These are phyloP conservation scores for Dascyllus trimaculatus DNA, from an alignment of 2,113 vertebrate species.

Conservation along the genomic window DNA sequence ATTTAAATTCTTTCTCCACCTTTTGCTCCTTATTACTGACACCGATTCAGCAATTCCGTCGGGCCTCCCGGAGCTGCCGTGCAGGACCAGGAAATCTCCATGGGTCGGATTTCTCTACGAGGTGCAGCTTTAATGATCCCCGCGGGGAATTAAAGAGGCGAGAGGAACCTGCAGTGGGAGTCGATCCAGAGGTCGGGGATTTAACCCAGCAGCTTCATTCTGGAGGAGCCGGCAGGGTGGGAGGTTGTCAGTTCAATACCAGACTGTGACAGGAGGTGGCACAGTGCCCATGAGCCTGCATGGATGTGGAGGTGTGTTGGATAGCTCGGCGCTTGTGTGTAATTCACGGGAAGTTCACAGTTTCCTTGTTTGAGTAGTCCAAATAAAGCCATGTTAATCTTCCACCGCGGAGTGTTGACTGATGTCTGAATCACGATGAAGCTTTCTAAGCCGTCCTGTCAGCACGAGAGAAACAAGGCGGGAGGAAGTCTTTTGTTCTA, in stretches of 20 bases:
- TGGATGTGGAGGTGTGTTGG: neutral
- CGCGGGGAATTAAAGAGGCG: conserved; percentile 39
- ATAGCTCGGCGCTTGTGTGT: conserved; percentile 10
- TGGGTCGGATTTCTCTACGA: conserved; percentile 32
- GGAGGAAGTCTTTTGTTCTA: conserved; percentile 18
- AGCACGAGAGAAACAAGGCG: conserved; percentile 8
- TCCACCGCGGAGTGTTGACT: conserved; percentile 51
- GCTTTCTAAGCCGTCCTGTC: conserved; percentile 60
- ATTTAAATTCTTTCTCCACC: conserved; percentile 35
- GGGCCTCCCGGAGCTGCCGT: conserved; percentile 5
- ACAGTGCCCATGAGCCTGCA: neutral
- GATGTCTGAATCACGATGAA: conserved; percentile 62
- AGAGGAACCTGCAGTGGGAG: conserved; percentile 28
- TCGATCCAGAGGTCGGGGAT: conserved; percentile 28
- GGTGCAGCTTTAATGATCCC: conserved; percentile 69
- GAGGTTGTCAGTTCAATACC: conserved; percentile 28
- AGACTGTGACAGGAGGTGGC: neutral
- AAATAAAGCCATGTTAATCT: conserved; percentile 63
- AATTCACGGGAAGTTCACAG: conserved; percentile 37
- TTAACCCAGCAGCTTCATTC: conserved; percentile 10
- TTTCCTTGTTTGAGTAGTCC: conserved; percentile 43
- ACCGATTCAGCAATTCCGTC: conserved; percentile 28
- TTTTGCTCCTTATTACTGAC: conserved; percentile 40
- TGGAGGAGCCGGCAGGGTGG: neutral
- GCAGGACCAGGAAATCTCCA: conserved; percentile 28